Base-by-base conservation (phyloP, 2,888 invertebrate genomes). In the Stenichneumon culpator region DNA sequence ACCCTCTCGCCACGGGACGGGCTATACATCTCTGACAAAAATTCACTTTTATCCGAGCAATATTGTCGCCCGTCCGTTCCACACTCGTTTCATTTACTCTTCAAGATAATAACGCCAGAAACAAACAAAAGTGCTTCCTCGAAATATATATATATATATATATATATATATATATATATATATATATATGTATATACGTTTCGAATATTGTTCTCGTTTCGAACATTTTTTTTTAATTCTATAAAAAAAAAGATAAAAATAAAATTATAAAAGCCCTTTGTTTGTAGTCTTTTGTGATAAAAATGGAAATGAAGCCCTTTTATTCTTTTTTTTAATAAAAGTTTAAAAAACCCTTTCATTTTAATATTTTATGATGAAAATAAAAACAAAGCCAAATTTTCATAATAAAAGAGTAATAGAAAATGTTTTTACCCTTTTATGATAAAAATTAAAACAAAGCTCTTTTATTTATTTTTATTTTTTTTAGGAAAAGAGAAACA, bases 21-120 rank as follows among this genome's bases (percentile, higher is more conserved):
- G 11, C 19, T 60, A 60, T 60, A 60, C 16, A 16, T 60, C 60
- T n/a, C 52, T 52, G 25, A 44, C 47, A 25, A 47, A 68, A 47
- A 47, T 16, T 16, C 22, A 25, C 52, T 22, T 60, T 60, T 60
- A 60, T 54, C 19, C 54, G 54, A 9, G n/a, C 44, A 54, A 54
- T 54, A 54, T 54, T 54, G 54, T n/a, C 54, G 22, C 16, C 52
- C 16, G 19, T 9, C 22, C 11, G 9, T 44, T 44, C 16, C 44
- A 44, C 44, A 16, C 44, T 14, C 44, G 44, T 44, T 44, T 44
- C 44, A 44, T 44, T 44, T 16, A 44, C 67, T 44, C 44, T 67
- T 22, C 1, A 39, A 19, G 44, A 67, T 39, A 67, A 22, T 44
- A 39, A n/a, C 6, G 25, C n/a, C 16, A 36, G 6, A 39, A 67